phyloP scores from a whole-genome alignment of 1,140 invertebrate genomes.

The Hypothenemus hampei region DNA sequence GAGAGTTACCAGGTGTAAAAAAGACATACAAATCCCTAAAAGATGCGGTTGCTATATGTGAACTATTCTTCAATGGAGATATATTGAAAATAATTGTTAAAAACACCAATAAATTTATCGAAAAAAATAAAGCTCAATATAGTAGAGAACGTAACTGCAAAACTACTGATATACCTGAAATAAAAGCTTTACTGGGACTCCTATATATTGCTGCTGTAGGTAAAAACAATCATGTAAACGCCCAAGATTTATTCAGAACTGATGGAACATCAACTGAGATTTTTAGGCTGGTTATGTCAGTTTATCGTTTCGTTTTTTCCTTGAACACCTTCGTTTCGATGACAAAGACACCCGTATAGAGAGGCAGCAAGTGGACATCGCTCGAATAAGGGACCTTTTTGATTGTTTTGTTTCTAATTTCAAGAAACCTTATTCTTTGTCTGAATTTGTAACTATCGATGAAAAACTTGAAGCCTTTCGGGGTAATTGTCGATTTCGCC shows the following conservation, averaged over 20 bases:
- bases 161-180: background rate
- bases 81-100: conserved; percentile 2
- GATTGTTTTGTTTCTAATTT: conserved; percentile 9
- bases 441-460: conserved; percentile 13
- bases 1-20: conserved; percentile 6
- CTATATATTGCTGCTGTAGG: too few relatives aligned
- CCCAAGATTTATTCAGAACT: conserved; percentile 2
- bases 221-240: too few relatives aligned
- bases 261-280: conserved; percentile 4
- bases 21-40: background rate
- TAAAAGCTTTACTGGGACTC: too few relatives aligned
- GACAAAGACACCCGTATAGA: background rate
- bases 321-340: conserved; percentile 7
- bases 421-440: background rate
- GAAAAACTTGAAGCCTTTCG: conserved; percentile 27
- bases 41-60: conserved; percentile 1
- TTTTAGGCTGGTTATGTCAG: conserved; percentile 5
- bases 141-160: background rate
- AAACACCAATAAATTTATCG: background rate
- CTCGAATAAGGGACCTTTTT: conserved; percentile 10
- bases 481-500: conserved; percentile 23
- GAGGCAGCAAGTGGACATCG: conserved; percentile 9
- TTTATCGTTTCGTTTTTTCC: conserved; percentile 9
- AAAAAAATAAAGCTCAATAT: conserved; percentile 1
- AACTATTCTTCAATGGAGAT: background rate